Evolutionary conservation across 2,797 vertebrate genomes (phyloP).

Genomic region (Menidia menidia): DNA sequence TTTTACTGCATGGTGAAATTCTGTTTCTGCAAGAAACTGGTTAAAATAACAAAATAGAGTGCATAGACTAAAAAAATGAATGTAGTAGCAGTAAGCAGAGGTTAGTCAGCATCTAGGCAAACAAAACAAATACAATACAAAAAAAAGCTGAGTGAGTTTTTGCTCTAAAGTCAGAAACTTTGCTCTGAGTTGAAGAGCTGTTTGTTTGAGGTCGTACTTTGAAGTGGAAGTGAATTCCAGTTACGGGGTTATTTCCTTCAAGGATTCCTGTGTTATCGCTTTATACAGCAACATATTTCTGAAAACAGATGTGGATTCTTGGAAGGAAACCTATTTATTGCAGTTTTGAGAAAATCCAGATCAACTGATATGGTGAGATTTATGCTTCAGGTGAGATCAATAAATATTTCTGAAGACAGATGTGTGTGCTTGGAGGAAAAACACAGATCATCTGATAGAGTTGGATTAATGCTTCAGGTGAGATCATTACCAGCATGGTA

Average conservation of each 20-base stretch:
- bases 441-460: constrained; percentile 8
- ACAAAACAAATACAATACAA: background rate
- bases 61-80: background rate
- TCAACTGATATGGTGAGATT: constrained; percentile 18
- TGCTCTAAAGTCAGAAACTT: background rate
- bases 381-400: constrained; percentile 27
- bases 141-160: background rate
- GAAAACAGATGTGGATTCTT: constrained; percentile 38
- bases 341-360: constrained; percentile 13
- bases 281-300: constrained; percentile 17
- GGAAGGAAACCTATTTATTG: constrained; percentile 8
- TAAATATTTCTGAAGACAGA: constrained; percentile 29
- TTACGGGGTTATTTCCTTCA: background rate
- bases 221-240: background rate
- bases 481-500: constrained; percentile 16
- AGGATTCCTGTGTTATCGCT: constrained; percentile 8
- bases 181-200: background rate
- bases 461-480: constrained; percentile 34
- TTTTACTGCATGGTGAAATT: background rate
- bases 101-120: background rate
- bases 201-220: background rate
- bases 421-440: constrained; percentile 20
- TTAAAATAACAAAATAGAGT: background rate
- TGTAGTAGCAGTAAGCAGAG: background rate
- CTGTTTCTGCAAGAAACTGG: background rate